phyloP scores from a whole-genome alignment of 1,140 invertebrate species.

The Mesaphorura yosii region DNA sequence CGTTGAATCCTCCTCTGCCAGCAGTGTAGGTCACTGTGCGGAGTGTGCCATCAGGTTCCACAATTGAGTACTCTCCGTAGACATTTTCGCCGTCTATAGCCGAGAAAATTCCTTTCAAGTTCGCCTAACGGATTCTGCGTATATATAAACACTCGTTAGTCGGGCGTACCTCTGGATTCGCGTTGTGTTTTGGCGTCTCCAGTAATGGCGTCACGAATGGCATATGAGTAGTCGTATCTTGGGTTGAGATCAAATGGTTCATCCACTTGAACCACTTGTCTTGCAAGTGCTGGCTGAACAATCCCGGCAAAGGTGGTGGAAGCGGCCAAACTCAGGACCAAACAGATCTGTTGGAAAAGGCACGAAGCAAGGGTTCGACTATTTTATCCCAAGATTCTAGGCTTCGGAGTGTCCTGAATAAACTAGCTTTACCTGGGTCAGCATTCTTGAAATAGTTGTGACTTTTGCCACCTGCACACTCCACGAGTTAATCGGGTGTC shows the following conservation, averaged over 20 bases:
- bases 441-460: too few species aligned
- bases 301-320: not conserved
- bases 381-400: too few species aligned
- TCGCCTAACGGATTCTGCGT: too few species aligned
- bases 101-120: too few species aligned
- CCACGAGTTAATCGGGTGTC: too few species aligned
- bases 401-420: too few species aligned
- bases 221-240: conserved; percentile 12
- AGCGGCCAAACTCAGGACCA: conserved; percentile 5
- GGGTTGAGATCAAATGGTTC: conserved; percentile 7
- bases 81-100: conserved; percentile 35
- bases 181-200: conserved; percentile 40
- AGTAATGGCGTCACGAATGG: conserved; percentile 33
- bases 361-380: too few species aligned
- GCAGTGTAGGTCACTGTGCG: conserved; percentile 57
- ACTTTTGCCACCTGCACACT: too few species aligned
- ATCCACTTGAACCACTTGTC: conserved; percentile 4
- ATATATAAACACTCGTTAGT: too few species aligned
- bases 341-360: conserved; percentile 1
- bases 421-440: too few species aligned
- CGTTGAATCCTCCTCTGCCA: conserved; percentile 39
- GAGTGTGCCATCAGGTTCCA: conserved; percentile 63
- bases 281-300: not conserved
- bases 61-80: conserved; percentile 52
- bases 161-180: too few species aligned